Conservation (phyloP, 2,113 vertebrate species). For the Felis chaus region DNA sequence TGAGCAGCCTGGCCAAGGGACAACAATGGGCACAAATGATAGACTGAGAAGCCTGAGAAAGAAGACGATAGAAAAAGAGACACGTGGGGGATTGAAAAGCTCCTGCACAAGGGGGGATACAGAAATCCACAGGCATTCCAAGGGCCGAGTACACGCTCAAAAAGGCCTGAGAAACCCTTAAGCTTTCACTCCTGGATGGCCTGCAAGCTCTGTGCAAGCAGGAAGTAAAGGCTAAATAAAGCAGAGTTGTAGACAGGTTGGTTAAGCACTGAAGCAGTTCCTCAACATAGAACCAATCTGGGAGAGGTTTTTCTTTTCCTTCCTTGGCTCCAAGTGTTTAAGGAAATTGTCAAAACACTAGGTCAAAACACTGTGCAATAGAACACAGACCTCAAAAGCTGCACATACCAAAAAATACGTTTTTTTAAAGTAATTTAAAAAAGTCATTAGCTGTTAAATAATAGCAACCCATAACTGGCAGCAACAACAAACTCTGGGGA, state of each 20-base stretch:
- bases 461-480: not conserved
- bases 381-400: not conserved
- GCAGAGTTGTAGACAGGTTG: not conserved
- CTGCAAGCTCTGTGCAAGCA: not conserved
- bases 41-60: not conserved
- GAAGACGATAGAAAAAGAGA: not conserved
- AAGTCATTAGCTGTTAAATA: not conserved
- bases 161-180: not conserved
- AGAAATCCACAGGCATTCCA: not conserved
- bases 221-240: not conserved
- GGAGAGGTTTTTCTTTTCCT: not conserved
- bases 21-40: not conserved
- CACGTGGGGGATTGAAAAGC: not conserved
- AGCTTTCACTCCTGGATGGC: not conserved
- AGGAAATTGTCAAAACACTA: conserved; percentile 4
- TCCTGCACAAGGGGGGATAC: not conserved
- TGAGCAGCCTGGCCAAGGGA: not conserved
- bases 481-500: not conserved
- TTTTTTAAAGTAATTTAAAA: not conserved
- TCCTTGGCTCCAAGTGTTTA: not conserved
- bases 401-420: not conserved
- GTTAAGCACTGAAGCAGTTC: not conserved
- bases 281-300: not conserved
- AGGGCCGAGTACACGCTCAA: not conserved
- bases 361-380: not conserved